Base-by-base conservation (phyloP, 2,113 vertebrate species). In the Thamnaconus septentrionalis region DNA sequence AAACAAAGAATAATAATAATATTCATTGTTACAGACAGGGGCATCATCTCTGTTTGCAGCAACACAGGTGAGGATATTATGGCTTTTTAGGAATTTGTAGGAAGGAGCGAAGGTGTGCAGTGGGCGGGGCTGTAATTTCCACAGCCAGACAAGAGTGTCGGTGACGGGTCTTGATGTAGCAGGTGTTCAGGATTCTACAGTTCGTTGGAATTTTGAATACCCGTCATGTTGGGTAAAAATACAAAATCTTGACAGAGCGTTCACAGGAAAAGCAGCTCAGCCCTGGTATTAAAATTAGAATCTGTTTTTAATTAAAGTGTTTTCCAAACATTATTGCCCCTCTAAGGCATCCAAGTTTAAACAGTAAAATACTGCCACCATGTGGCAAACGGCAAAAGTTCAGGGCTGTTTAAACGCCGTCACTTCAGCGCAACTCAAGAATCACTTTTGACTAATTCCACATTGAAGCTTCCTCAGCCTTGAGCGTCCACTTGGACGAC, bases 331-430 rank as follows among this genome's bases (percentile, higher is more conserved):
- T 31, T 31, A 31, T 31, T 31, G 18, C 1, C 18, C 18, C 18
- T 31, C 18, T 31, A 31, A 31, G 8, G 12, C 8, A 4, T n/a
- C 18, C 18, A 31, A 9, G 50, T 53, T 11, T 6, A 46, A 41
- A 56, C 60, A 55, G 57, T 54, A 59, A 83, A 87, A 85, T 80
- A 89, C 79, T 58, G 87, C 87, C 90, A 73, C 79, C 88, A 40
- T 71, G 86, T 89, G 90, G 71, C 45, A 54, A 51, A 66, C 3
- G 48, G 9, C 52, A 41, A 10, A 6, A 66, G 6, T 0, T 4
- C 60, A 3, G 7, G 10, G 4, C 8, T 11, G 48, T 11, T 9
- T 50, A n/a, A 48, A n/a, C 48, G 8, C 48, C 11, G 8, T 48
- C 47, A 3, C 8, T 10, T 48, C 4, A 50, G 48, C 5, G 3